phyloP scores from a whole-genome alignment of 2,797 vertebrate genomes.

The Pelodytes ibericus region DNA sequence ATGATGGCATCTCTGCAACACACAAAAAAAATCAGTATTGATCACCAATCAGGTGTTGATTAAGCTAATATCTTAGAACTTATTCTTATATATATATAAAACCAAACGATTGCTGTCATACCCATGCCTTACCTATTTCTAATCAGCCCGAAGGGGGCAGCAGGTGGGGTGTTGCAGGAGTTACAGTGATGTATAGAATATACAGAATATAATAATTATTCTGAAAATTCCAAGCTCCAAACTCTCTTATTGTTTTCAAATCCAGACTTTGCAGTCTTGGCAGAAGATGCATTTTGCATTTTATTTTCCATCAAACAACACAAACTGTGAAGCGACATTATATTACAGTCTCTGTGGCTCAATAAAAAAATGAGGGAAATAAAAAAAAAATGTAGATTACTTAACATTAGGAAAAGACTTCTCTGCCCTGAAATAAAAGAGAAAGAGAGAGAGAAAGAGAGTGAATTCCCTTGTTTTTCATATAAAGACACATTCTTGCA shows the following conservation, averaged over 20 bases:
- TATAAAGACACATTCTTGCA: constrained; percentile 56
- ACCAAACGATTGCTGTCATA: too few relatives aligned
- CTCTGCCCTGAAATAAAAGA: constrained; percentile 52
- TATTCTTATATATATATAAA: too few relatives aligned
- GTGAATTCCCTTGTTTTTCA: constrained; percentile 55
- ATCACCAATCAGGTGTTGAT: too few relatives aligned
- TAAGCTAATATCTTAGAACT: too few relatives aligned
- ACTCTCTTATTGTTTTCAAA: not conserved
- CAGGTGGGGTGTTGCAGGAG: too few relatives aligned
- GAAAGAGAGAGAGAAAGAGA: constrained; percentile 14
- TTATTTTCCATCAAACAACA: constrained; percentile 32
- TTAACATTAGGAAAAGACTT: constrained; percentile 51
- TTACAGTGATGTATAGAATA: too few relatives aligned
- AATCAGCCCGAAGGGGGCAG: too few relatives aligned
- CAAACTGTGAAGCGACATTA: constrained; percentile 33
- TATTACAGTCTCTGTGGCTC: constrained; percentile 37
- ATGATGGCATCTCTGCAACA: too few relatives aligned
- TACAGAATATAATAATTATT: too few relatives aligned
- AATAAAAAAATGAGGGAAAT: constrained; percentile 43
- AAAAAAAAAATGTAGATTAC: constrained; percentile 43
- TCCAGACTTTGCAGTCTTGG: not conserved
- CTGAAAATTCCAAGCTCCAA: too few relatives aligned
- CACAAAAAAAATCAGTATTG: too few relatives aligned
- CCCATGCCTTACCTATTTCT: too few relatives aligned
- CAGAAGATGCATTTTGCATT: constrained; percentile 16